Base-by-base conservation (phyloP, 2,888 invertebrate genomes). In the Callimorpha dominula region DNA sequence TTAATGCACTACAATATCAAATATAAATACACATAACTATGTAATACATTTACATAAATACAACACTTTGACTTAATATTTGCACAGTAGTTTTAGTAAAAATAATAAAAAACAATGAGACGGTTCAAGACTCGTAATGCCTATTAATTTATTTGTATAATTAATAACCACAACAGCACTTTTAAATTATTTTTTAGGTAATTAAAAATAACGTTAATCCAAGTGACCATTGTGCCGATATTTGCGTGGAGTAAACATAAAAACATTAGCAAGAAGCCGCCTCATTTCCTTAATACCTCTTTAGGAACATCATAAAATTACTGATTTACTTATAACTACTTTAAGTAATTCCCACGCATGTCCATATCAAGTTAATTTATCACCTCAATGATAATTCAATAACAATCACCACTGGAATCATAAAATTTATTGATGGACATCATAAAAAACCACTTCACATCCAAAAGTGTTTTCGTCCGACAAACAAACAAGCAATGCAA, bases 391-490 rank as follows among this genome's bases (percentile, higher is more conserved):
- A 87, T 87, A 90, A 90, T 90, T 90, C 88, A 91, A 91, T 88
- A 85, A 87, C 84, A 81, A 81, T 68, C 77, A 72, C 80, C 81
- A 85, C 83, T 77, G 46, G 65, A 15, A 79, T 87, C 87, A 91
- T 93, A 93, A 94, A 93, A 76, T 90, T 92, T 91, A 91, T 91
- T 87, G 86, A 83, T 74, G 81, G 81, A 81, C 87, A 90, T 88
- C 86, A 91, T 93, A 93, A 93, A 94, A 91, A 86, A 89, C 89
- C 90, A 92, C 92, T 91, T 91, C 88, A 90, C 92, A 91, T 90
- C 86, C 87, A 81, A 91, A 92, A 93, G 92, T 92, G 90, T 92
- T 92, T 90, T 90, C 86, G 84, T 89, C 90, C 89, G 85, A 89
- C 90, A 90, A 89, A 90, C 90, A 92, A 91, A 90, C 87, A 86